Evolutionary conservation across 2,888 invertebrate species (phyloP), one percentile per base, ranked within the genome.

Genomic region (Amphipyra berbera): DNA sequence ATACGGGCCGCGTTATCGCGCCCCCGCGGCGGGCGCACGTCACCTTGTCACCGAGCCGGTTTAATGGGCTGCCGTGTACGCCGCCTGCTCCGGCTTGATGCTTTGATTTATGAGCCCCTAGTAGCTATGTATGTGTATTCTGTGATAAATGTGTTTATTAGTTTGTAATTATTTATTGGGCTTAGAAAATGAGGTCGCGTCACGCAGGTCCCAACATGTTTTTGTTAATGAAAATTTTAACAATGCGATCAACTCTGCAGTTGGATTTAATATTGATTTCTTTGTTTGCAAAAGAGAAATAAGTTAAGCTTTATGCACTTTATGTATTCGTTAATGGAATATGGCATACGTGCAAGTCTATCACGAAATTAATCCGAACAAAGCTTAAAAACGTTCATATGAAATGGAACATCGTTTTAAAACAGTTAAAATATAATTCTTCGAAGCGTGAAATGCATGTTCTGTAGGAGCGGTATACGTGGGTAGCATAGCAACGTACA

Each of bases 31-130:
- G 86, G 86, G 87, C 82, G 81, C 84, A 84, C 92, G 92, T 92
- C 93, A 91, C 92, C 93, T 93, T 92, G 93, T 93, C 93, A 93
- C 93, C 92, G 92, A 91, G 88, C 90, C 91, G 88, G 86, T 91
- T 91, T 94, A 93, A 94, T 93, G 93, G 91, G 89, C 90, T 88
- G 90, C 89, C 81, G 89, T 84, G 82, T 90, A 90, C 88, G 73
- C 76, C 84, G 88, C 73, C 83, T 76, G 78, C 74, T 63, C 56
- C 69, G 71, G 81, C 85, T 92, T 92, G 92, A 90, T 90, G 82
- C 87, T 92, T 87, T 88, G 84, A 85, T 84, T 84, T 86, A 87
- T 83, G 78, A 77, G 57, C 15, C 52, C 53, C 70, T 65, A 53
- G 64, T 73, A 70, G 58, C 66, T 76, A 72, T 69, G 71, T 75